These are phyloP conservation scores for Euzetes globulus DNA, from an alignment of 2,888 invertebrate genomes.

Conservation along the genomic window DNA sequence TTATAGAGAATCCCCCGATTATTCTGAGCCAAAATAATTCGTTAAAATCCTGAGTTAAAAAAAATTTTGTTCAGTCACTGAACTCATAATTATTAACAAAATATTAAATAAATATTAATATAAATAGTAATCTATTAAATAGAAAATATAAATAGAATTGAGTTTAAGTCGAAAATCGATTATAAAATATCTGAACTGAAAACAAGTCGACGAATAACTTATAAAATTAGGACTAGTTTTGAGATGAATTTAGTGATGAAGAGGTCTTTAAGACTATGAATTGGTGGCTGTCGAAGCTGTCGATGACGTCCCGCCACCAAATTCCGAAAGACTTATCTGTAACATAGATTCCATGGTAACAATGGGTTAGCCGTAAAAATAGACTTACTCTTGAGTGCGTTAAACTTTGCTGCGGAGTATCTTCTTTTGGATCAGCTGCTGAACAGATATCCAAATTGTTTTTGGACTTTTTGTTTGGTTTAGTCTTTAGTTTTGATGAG, in stretches of 20 bases:
- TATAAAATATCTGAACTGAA: not conserved
- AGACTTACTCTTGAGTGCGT: slow-evolving; percentile 1
- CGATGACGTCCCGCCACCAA: slow-evolving; percentile 1
- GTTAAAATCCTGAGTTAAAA: no score
- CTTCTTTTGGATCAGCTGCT: not conserved
- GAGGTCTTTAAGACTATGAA: no score
- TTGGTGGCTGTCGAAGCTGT: not conserved
- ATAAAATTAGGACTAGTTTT: not conserved
- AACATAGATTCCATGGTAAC: not conserved
- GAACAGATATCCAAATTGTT: not conserved
- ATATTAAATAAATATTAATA: no score
- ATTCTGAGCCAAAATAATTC: no score
- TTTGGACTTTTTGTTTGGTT: not conserved
- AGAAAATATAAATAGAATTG: no score
- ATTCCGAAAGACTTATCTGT: slow-evolving; percentile 4
- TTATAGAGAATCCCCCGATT: no score
- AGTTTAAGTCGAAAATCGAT: no score
- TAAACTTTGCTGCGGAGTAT: not conserved
- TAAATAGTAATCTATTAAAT: no score
- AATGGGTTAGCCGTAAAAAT: not conserved
- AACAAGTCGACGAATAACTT: not conserved
- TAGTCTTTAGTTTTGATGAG: not conserved
- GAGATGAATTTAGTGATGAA: not conserved
- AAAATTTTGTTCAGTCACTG: no score
- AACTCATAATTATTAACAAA: no score